Conservation (phyloP, 1,140 invertebrate species). For the Drosophila sulfurigaster region DNA sequence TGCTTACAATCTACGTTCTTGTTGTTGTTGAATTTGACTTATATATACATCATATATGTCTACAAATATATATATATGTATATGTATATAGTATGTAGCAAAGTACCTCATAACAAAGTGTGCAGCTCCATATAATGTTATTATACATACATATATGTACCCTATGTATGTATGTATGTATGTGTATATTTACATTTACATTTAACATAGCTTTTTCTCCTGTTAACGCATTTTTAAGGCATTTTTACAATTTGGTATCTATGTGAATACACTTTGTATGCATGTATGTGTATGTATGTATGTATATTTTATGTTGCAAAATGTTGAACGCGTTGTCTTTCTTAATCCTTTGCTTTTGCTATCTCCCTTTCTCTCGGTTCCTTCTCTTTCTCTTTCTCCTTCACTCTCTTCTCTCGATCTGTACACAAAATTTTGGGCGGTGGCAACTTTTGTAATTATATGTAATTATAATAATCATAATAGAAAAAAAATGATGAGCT, state of each 20-base stretch:
- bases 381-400: neutral
- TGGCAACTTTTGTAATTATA: slow-evolving; percentile 40
- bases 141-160: slow-evolving; percentile 4
- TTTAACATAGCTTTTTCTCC: slow-evolving; percentile 62
- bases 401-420: slow-evolving; percentile 4
- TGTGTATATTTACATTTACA: slow-evolving; percentile 52
- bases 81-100: slow-evolving; percentile 33
- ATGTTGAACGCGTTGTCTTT: slow-evolving; percentile 29
- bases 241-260: slow-evolving; percentile 59
- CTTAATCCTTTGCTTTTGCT: neutral
- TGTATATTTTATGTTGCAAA: slow-evolving; percentile 44
- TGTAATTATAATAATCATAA: too few species aligned
- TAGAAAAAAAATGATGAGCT: slow-evolving; percentile 29
- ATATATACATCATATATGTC: slow-evolving; percentile 31
- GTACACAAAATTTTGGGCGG: slow-evolving; percentile 47
- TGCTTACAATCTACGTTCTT: slow-evolving; percentile 32
- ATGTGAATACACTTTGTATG: slow-evolving; percentile 24
- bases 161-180: slow-evolving; percentile 4
- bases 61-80: slow-evolving; percentile 41
- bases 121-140: slow-evolving; percentile 16
- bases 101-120: slow-evolving; percentile 5
- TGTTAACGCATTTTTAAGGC: slow-evolving; percentile 73
- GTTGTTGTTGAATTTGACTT: slow-evolving; percentile 32
- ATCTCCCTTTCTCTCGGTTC: neutral
- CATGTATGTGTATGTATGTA: slow-evolving; percentile 2